These are phyloP conservation scores for Agonopterix arenella DNA, from an alignment of 2,888 invertebrate species.

Conservation along the genomic window DNA sequence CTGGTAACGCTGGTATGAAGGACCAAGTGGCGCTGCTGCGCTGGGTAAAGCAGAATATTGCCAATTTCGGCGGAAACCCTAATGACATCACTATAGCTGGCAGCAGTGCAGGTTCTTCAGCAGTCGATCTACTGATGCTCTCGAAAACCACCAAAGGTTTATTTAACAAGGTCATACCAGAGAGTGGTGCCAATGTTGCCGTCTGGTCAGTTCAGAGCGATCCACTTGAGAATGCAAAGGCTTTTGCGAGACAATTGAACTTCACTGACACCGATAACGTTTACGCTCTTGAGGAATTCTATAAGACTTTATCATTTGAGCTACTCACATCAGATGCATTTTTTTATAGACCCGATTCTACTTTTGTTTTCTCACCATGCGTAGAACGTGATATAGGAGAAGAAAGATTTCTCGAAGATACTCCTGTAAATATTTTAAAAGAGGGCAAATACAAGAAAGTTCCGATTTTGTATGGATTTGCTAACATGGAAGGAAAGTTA, in stretches of 20 bases:
- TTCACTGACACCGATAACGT: constrained; percentile 28
- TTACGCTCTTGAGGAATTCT: constrained; percentile 35
- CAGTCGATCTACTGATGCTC: constrained; percentile 35
- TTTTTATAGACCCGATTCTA: constrained; percentile 17
- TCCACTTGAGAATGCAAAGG: constrained; percentile 32
- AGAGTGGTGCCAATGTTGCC: constrained; percentile 35
- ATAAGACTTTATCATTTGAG: constrained; percentile 26
- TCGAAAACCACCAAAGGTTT: constrained; percentile 29
- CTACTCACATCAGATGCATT: constrained; percentile 19
- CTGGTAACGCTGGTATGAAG: too few relatives aligned
- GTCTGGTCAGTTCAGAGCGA: constrained; percentile 28
- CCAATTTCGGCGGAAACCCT: too few relatives aligned
- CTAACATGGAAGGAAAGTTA: constrained; percentile 40
- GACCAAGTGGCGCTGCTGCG: too few relatives aligned
- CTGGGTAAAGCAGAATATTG: too few relatives aligned
- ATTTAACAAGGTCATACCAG: constrained; percentile 37
- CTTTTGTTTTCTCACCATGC: constrained; percentile 12
- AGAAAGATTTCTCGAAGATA: constrained; percentile 29
- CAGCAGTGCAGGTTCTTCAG: constrained; percentile 32
- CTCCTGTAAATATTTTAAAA: constrained; percentile 32
- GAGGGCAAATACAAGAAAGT: constrained; percentile 26
- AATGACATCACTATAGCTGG: constrained; percentile 26
- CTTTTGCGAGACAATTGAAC: constrained; percentile 22
- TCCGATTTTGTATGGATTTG: constrained; percentile 39
- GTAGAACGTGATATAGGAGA: constrained; percentile 19